Percentiles rank a stretch among this genome's conserved stretches.
phyloP scores from a whole-genome alignment of 2,113 vertebrate genomes.

The Chaetodon auriga region DNA sequence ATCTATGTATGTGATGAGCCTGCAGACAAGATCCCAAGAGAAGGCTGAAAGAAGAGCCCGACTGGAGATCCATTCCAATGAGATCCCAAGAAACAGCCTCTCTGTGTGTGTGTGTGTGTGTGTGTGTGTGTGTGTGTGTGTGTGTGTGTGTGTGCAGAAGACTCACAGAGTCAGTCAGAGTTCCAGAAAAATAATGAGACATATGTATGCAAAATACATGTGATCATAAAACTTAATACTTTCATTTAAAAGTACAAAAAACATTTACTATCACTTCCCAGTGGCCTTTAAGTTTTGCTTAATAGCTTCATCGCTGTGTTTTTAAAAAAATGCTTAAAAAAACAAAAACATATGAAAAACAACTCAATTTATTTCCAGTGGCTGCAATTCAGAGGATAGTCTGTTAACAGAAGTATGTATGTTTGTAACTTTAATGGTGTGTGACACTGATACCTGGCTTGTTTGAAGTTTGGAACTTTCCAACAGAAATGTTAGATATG shows the following conservation, averaged over 20 bases:
- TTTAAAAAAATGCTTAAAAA: background rate
- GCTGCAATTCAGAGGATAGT: background rate
- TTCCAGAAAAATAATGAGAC: background rate
- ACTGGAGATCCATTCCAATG: constrained; percentile 21
- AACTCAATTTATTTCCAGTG: background rate
- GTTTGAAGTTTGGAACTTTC: too few species aligned
- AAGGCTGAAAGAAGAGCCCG: background rate
- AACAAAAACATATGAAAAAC: background rate
- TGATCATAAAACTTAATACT: background rate
- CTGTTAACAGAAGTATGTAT: constrained; percentile 18
- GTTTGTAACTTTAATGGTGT: background rate
- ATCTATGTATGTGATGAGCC: constrained; percentile 35
- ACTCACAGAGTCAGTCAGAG: background rate
- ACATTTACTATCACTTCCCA: background rate
- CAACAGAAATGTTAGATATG: too few species aligned
- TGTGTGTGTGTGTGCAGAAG: background rate
- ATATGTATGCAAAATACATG: too few species aligned
- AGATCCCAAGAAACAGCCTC: constrained; percentile 6
- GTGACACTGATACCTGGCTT: too few species aligned
- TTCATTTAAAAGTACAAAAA: background rate
- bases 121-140: background rate
- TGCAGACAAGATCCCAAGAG: constrained; percentile 27
- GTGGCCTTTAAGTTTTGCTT: background rate
- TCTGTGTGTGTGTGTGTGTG: background rate
- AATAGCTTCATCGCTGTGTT: constrained; percentile 4